Conservation (phyloP, 2,797 vertebrate species). For the Pantherophis alleghaniensis region DNA sequence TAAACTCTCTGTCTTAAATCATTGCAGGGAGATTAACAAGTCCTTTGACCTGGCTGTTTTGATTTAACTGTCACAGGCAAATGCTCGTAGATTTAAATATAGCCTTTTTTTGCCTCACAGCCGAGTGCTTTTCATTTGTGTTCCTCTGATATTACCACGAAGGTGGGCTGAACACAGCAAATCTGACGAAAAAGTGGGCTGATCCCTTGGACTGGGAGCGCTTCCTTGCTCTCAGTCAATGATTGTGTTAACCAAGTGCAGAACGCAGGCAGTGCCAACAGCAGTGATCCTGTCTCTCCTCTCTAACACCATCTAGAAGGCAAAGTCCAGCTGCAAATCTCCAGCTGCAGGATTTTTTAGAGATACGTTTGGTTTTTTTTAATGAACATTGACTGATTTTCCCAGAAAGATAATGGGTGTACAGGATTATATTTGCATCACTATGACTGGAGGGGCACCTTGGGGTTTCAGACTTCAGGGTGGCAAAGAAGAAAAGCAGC, state of each 20-base stretch:
- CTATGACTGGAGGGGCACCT: slow-evolving; percentile 88
- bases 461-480: slow-evolving; percentile 92
- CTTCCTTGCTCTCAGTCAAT: slow-evolving; percentile 46
- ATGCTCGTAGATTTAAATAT: slow-evolving; percentile 31
- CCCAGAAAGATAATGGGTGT: slow-evolving; percentile 80
- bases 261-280: slow-evolving; percentile 51
- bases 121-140: slow-evolving; percentile 27
- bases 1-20: slow-evolving; percentile 26
- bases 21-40: slow-evolving; percentile 12
- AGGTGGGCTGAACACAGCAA: slow-evolving; percentile 69
- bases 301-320: slow-evolving; percentile 45
- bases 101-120: slow-evolving; percentile 16
- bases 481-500: slow-evolving; percentile 81
- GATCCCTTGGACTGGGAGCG: slow-evolving; percentile 47
- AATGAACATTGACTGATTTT: slow-evolving; percentile 54
- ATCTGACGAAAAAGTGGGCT: slow-evolving; percentile 74
- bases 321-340: slow-evolving; percentile 41
- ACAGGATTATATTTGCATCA: slow-evolving; percentile 90
- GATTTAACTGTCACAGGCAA: slow-evolving; percentile 37
- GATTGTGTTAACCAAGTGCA: slow-evolving; percentile 50
- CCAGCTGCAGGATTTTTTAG: slow-evolving; percentile 15
- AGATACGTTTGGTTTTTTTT: background rate
- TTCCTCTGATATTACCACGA: slow-evolving; percentile 21
- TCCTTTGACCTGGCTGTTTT: slow-evolving; percentile 44
- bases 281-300: slow-evolving; percentile 43